These are phyloP conservation scores for Mactra quadrangularis DNA, from an alignment of 1,140 invertebrate genomes.

Conservation along the genomic window DNA sequence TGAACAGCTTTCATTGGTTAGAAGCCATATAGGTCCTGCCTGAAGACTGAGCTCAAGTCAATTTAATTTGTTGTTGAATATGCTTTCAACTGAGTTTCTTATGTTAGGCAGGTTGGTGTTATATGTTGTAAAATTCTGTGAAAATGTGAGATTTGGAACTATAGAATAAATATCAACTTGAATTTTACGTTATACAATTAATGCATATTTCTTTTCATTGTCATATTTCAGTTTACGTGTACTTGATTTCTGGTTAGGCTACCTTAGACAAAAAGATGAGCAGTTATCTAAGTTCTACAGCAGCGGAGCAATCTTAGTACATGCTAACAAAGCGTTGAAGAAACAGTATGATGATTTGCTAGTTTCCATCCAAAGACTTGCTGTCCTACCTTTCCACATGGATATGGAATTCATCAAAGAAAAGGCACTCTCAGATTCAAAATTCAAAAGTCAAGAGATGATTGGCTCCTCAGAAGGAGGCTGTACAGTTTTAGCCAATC, in stretches of 20 bases:
- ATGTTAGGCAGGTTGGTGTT: too few relatives aligned
- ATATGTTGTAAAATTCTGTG: background rate
- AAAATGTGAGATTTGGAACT: too few relatives aligned
- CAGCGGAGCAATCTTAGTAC: slow-evolving; percentile 88
- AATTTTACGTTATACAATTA: too few relatives aligned
- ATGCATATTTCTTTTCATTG: background rate
- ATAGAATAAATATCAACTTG: too few relatives aligned
- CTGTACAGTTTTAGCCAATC: slow-evolving; percentile 28
- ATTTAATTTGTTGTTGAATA: too few relatives aligned
- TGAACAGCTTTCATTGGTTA: too few relatives aligned
- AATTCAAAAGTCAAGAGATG: slow-evolving; percentile 42
- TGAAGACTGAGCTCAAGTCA: too few relatives aligned
- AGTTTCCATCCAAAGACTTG: slow-evolving; percentile 89
- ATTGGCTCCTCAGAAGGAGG: slow-evolving; percentile 40
- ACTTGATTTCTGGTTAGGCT: slow-evolving; percentile 93
- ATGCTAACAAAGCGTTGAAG: slow-evolving; percentile 87
- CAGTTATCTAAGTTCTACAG: slow-evolving; percentile 92
- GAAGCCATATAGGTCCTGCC: too few relatives aligned
- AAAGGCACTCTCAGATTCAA: slow-evolving; percentile 44
- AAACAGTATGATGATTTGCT: slow-evolving; percentile 89
- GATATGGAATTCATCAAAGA: slow-evolving; percentile 89
- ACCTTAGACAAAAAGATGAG: slow-evolving; percentile 91
- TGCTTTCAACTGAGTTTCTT: too few relatives aligned
- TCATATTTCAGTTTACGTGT: slow-evolving; percentile 88
- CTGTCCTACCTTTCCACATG: slow-evolving; percentile 90